Evolutionary conservation across 2,888 invertebrate genomes (phyloP), one percentile per base, ranked within the genome.

Genomic region (Antheraea assamensis): DNA sequence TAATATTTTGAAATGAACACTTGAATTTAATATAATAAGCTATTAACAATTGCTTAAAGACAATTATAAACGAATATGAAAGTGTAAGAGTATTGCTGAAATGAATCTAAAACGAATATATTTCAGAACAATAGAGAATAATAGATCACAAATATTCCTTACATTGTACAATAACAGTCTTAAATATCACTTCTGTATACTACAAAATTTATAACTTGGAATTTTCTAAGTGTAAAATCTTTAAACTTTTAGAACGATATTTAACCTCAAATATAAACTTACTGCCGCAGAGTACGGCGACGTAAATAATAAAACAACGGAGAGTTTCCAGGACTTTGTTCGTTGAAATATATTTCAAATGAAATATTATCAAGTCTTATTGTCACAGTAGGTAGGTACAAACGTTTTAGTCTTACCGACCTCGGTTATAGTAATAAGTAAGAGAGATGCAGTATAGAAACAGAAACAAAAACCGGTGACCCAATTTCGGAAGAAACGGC

Each of bases 401-500:
- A 68, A 21, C 35, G 35, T 68, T 68, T 35, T 68, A 68, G 17
- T 72, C 49, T 31, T 49, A 52, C 49, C 42, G 27, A 42, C 52
- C 27, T 30, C 42, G 58, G 30, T 30, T 42, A 47, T 42, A 70
- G 58, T 70, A 73, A 42, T 70, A 70, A 73, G 55, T 52, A 49
- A 68, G 31, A 35, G 27, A 47, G 24, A 66, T 49, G 35, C 52
- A 31, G 66, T 72, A 68, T 42, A 21, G 66, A 42, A 52, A 70
- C 55, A 27, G 27, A 47, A 70, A 73, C 73, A 76, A 76, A 80
- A 74, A 71, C 74, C 71, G 42, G 64, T 74, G 81, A 81, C 80
- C 81, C 74, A 77, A 77, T 81, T 81, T 77, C 70, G 72, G 68
- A 76, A 70, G 74, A 73, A 75, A 81, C 77, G 75, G 76, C 68